A percentile compares a stretch with the other conserved stretches of the same genome.
Conservation (phyloP, 1,140 invertebrate species). For the Thalassaphorura encarpata region DNA sequence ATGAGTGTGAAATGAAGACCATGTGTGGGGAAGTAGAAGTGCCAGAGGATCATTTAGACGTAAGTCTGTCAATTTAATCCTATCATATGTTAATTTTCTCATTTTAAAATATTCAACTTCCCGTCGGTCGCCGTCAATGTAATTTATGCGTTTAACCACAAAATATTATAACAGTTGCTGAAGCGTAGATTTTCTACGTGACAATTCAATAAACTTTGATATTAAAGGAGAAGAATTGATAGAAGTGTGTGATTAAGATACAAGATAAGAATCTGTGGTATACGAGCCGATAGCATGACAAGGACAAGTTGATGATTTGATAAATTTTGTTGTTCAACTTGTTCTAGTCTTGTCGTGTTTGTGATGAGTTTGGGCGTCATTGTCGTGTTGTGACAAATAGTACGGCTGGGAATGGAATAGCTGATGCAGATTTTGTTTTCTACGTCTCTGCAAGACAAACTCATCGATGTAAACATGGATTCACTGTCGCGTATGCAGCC, state of each 20-base stretch:
- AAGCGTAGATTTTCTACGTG: too few species aligned
- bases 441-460: constrained; percentile 93
- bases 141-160: too few species aligned
- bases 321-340: too few species aligned
- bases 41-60: constrained; percentile 82
- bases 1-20: constrained; percentile 68
- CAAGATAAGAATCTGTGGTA: not conserved
- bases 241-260: too few species aligned
- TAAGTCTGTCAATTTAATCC: constrained; percentile 48
- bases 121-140: too few species aligned
- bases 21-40: constrained; percentile 91
- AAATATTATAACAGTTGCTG: too few species aligned
- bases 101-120: too few species aligned
- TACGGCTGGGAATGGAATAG: constrained; percentile 54
- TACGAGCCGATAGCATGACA: too few species aligned
- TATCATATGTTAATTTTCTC: too few species aligned
- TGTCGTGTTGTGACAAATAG: constrained; percentile 49
- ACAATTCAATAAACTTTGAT: too few species aligned
- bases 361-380: constrained; percentile 70
- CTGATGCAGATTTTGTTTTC: constrained; percentile 87
- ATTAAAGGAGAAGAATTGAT: too few species aligned
- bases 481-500: constrained; percentile 73
- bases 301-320: constrained; percentile 5
- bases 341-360: constrained; percentile 68
- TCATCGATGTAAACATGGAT: constrained; percentile 65